Evolutionary conservation across 1,140 invertebrate genomes (phyloP).

Genomic region (Drosophila fuyamai): DNA sequence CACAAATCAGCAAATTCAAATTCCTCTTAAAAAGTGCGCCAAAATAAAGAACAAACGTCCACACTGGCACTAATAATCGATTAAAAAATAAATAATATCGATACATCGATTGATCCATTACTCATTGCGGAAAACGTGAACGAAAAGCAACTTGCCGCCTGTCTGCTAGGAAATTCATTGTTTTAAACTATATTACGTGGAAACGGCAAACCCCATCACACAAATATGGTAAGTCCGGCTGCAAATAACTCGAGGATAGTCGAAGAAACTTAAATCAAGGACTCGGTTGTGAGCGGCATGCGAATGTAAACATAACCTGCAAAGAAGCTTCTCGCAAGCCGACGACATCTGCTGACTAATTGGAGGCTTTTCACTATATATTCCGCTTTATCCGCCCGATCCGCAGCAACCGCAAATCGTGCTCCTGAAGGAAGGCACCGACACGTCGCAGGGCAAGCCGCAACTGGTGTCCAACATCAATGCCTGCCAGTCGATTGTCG

Average conservation of each 20-base stretch:
- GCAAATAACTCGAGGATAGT: slow-evolving; percentile 39
- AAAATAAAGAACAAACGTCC: neutral
- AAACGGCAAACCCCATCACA: slow-evolving; percentile 59
- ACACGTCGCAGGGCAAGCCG: slow-evolving; percentile 97
- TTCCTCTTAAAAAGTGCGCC: neutral
- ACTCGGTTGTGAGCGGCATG: slow-evolving; percentile 34
- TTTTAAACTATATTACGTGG: slow-evolving; percentile 55
- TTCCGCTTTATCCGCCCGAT: neutral
- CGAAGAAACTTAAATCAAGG: neutral
- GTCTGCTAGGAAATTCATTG: slow-evolving; percentile 71
- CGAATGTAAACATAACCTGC: slow-evolving; percentile 76
- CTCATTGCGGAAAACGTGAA: slow-evolving; percentile 79
- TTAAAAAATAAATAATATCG: neutral
- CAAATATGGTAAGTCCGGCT: slow-evolving; percentile 68
- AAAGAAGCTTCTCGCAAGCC: slow-evolving; percentile 82
- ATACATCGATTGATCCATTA: slow-evolving; percentile 29
- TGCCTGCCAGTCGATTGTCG: slow-evolving; percentile 98
- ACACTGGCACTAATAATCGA: neutral
- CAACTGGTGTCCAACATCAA: slow-evolving; percentile 99
- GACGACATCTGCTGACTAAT: slow-evolving; percentile 70
- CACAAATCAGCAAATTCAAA: neutral
- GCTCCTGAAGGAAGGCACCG: slow-evolving; percentile 98
- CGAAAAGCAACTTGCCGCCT: slow-evolving; percentile 66
- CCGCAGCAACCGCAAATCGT: slow-evolving; percentile 98
- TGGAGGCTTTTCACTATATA: slow-evolving; percentile 9